phyloP scores from a whole-genome alignment of 1,140 invertebrate genomes.

The Drosophila ananassae region DNA sequence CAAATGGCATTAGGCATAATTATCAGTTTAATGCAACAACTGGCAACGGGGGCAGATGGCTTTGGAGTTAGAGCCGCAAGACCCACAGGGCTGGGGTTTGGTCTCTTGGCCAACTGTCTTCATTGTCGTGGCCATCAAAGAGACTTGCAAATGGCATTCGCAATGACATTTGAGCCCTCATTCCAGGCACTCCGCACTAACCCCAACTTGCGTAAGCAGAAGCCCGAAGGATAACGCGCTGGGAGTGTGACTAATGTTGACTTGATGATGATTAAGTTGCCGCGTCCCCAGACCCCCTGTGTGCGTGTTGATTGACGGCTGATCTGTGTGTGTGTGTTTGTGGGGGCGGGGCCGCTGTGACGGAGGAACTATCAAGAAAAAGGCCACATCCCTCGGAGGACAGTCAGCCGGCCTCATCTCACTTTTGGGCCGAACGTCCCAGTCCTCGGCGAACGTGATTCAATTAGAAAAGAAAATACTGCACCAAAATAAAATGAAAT shows the following conservation, averaged over 20 bases:
- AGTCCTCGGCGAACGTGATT: constrained; percentile 58
- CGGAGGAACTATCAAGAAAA: constrained; percentile 47
- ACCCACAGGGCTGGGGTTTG: constrained; percentile 20
- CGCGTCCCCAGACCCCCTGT: constrained; percentile 47
- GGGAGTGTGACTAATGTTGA: constrained; percentile 75
- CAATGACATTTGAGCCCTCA: constrained; percentile 65
- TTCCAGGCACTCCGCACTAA: constrained; percentile 10
- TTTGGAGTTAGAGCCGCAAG: background rate
- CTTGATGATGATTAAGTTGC: constrained; percentile 81
- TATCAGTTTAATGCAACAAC: constrained; percentile 64
- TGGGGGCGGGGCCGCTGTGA: constrained; percentile 29
- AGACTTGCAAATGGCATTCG: constrained; percentile 73
- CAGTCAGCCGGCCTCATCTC: background rate
- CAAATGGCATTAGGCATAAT: constrained; percentile 70
- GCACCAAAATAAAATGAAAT: constrained; percentile 40
- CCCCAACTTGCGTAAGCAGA: constrained; percentile 14
- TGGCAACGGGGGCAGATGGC: constrained; percentile 1
- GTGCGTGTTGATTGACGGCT: constrained; percentile 59
- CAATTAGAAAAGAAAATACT: constrained; percentile 65
- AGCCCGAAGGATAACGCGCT: constrained; percentile 63
- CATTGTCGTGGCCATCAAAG: constrained; percentile 74
- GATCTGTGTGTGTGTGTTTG: constrained; percentile 21
- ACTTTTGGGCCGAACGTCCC: constrained; percentile 7
- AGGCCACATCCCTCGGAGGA: constrained; percentile 20
- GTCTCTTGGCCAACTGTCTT: constrained; percentile 63